Percentiles rank a stretch among this genome's conserved stretches.
Evolutionary conservation across 35 echinoderm and acorn worm species (phyloP).

Genomic region (Apostichopus parvimensis): DNA sequence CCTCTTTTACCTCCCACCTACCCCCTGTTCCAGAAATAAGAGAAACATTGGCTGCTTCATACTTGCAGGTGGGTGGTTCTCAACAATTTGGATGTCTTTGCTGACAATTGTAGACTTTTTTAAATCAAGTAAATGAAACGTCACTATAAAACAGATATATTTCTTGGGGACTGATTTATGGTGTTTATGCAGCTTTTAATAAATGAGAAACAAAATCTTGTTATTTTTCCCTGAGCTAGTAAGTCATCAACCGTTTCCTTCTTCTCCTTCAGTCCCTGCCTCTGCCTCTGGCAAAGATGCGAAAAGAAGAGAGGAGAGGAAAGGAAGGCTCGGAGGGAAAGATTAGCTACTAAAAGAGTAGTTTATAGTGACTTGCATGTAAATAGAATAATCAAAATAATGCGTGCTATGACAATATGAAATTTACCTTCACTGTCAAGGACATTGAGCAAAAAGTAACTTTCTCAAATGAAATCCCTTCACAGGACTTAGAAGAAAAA

Average conservation of each 20-base stretch:
- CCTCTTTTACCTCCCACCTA: too few species aligned
- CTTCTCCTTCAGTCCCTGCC: not conserved
- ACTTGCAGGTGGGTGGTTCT: too few species aligned
- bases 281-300: conserved; percentile 1
- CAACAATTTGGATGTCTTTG: too few species aligned
- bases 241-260: not conserved
- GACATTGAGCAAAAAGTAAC: not conserved
- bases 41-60: too few species aligned
- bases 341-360: not conserved
- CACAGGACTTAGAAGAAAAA: not conserved
- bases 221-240: not conserved
- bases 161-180: not conserved
- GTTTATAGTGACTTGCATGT: not conserved
- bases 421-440: conserved; percentile 14
- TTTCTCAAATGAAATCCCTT: not conserved
- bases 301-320: too few species aligned
- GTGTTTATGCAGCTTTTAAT: conserved; percentile 11
- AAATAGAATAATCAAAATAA: conserved; percentile 14
- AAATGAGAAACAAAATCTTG: not conserved
- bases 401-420: not conserved
- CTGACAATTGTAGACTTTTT: too few species aligned
- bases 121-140: too few species aligned
- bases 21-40: too few species aligned
- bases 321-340: not conserved
- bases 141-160: too few species aligned